phyloP scores from a whole-genome alignment of 2,888 invertebrate genomes.

The Bhutanitis thaidina region DNA sequence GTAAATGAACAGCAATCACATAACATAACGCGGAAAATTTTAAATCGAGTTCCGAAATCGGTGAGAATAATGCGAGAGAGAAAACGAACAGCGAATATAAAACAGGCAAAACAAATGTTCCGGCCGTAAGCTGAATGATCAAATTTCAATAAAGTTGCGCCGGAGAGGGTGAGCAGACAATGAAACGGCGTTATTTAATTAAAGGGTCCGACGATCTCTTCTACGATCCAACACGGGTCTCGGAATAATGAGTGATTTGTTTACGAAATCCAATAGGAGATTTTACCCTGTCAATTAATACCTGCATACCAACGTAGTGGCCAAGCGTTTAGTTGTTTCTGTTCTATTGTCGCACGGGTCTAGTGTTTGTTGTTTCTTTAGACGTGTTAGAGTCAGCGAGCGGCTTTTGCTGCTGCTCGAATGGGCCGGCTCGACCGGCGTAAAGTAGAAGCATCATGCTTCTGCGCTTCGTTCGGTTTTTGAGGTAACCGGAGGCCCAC shows the following conservation, averaged over 20 bases:
- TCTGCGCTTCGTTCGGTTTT: too few species aligned
- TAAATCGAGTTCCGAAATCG: slow-evolving; percentile 29
- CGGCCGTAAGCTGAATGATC: slow-evolving; percentile 31
- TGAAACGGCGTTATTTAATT: slow-evolving; percentile 28
- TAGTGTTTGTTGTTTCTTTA: too few species aligned
- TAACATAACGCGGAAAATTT: slow-evolving; percentile 49
- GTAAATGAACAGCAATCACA: too few species aligned
- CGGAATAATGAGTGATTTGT: neutral
- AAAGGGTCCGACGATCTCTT: neutral
- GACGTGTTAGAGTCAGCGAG: too few species aligned
- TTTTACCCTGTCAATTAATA: too few species aligned
- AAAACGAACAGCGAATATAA: slow-evolving; percentile 31
- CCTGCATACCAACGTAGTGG: too few species aligned
- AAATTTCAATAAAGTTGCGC: slow-evolving; percentile 34
- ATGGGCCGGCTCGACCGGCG: too few species aligned
- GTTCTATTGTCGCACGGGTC: too few species aligned
- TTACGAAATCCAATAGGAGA: neutral
- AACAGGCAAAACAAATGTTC: slow-evolving; percentile 30
- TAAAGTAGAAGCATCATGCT: too few species aligned
- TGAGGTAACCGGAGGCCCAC: too few species aligned
- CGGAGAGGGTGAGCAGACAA: slow-evolving; percentile 19
- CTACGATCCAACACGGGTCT: slow-evolving; percentile 46
- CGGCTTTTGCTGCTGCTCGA: too few species aligned
- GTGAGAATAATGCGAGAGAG: slow-evolving; percentile 27
- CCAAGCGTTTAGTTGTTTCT: too few species aligned